These are phyloP conservation scores for Helobdella robusta DNA, from an alignment of 2,888 invertebrate species.

Conservation along the genomic window DNA sequence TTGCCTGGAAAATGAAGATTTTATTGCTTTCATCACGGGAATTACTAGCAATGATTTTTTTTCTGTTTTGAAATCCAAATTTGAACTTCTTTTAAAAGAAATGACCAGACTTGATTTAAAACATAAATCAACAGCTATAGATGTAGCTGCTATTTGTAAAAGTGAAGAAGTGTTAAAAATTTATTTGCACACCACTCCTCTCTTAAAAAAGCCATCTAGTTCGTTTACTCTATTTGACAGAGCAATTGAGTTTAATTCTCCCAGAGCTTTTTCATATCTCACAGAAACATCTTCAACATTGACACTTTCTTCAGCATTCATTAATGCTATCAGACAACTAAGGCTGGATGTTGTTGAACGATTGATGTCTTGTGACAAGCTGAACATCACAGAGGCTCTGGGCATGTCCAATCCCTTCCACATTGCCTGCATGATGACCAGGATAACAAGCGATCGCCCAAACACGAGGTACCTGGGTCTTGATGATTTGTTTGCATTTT, in stretches of 20 bases:
- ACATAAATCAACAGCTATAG: conserved; percentile 35
- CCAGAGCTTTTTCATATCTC: conserved; percentile 39
- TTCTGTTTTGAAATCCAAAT: background rate
- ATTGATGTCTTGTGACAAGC: conserved; percentile 35
- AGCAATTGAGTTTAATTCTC: conserved; percentile 40
- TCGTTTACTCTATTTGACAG: conserved; percentile 34
- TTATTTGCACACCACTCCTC: conserved; percentile 37
- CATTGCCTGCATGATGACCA: conserved; percentile 37
- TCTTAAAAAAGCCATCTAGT: conserved; percentile 19
- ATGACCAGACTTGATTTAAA: background rate
- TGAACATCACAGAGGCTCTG: conserved; percentile 36
- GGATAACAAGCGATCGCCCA: background rate
- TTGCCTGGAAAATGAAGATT: conserved; percentile 6
- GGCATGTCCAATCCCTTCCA: conserved; percentile 44
- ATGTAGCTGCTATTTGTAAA: conserved; percentile 39
- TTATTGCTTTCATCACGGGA: background rate
- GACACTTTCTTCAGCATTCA: conserved; percentile 39
- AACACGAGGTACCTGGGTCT: conserved; percentile 38
- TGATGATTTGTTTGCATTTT: conserved; percentile 38
- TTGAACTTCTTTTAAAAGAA: background rate
- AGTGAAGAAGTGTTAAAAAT: conserved; percentile 38
- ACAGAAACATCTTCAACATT: conserved; percentile 33
- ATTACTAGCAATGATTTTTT: background rate
- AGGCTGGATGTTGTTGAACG: conserved; percentile 40
- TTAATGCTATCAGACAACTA: conserved; percentile 38